Conservation (phyloP, 2,113 vertebrate species). For the Cavia aperea region DNA sequence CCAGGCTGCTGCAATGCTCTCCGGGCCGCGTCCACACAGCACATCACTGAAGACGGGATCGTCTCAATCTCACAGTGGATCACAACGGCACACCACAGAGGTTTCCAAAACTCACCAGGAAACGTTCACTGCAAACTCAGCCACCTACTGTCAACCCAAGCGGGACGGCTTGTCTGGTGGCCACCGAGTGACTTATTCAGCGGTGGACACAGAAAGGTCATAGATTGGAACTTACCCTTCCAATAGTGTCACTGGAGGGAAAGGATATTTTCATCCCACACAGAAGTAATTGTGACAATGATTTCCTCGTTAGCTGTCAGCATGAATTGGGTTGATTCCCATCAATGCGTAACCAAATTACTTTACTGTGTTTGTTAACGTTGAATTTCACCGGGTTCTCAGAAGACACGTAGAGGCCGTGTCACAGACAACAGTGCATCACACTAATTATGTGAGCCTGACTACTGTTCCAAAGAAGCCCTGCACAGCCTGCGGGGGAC, state of each 20-base stretch:
- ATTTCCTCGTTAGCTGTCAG: neutral
- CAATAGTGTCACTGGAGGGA: neutral
- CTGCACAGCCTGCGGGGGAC: constrained; percentile 21
- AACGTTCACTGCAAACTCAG: neutral
- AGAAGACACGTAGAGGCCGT: neutral
- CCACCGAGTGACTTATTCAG: neutral
- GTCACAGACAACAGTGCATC: constrained; percentile 6
- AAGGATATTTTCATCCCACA: constrained; percentile 8
- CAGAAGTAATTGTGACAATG: neutral
- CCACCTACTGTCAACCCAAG: neutral
- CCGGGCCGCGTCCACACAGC: neutral
- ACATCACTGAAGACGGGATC: neutral
- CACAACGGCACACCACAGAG: neutral
- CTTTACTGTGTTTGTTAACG: neutral
- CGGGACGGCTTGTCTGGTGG: neutral
- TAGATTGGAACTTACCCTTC: neutral
- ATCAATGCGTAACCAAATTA: constrained; percentile 3
- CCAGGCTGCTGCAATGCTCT: neutral
- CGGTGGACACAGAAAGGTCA: neutral
- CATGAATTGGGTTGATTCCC: neutral
- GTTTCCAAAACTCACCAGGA: neutral
- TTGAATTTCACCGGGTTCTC: neutral
- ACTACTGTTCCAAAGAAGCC: neutral
- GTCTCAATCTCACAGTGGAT: neutral
- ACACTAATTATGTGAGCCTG: constrained; percentile 5